A percentile compares a stretch with the other conserved stretches of the same genome.
These are phyloP conservation scores for Celastrina argiolus DNA, from an alignment of 2,888 invertebrate genomes.

Conservation along the genomic window DNA sequence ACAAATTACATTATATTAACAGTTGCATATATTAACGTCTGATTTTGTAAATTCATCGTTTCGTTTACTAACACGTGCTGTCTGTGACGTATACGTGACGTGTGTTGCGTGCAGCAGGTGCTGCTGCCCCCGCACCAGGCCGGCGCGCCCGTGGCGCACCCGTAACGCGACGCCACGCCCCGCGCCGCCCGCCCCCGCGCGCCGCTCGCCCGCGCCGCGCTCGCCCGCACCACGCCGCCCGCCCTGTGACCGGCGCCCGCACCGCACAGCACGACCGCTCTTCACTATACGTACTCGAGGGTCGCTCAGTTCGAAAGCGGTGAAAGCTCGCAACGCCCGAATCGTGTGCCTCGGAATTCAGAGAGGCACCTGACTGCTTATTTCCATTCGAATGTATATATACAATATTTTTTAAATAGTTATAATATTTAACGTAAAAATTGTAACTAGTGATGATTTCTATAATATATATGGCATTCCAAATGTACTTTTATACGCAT, in stretches of 20 bases:
- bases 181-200: conserved; percentile 34
- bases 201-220: conserved; percentile 34
- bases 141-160: conserved; percentile 50
- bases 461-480: conserved; percentile 5
- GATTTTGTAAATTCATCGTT: background rate
- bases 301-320: background rate
- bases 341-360: background rate
- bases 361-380: conserved; percentile 1
- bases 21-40: background rate
- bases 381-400: conserved; percentile 12
- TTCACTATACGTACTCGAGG: background rate
- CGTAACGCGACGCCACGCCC: conserved; percentile 42
- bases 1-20: too few relatives aligned
- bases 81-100: background rate
- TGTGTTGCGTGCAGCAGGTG: conserved; percentile 43
- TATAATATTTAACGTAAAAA: conserved; percentile 1
- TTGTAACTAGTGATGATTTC: background rate
- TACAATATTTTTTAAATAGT: conserved; percentile 6
- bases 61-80: background rate
- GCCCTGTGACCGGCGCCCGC: conserved; percentile 23
- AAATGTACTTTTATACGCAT: conserved; percentile 15
- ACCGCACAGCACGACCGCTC: conserved; percentile 4
- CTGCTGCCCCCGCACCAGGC: conserved; percentile 51
- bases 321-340: background rate
- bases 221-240: conserved; percentile 35